Base-by-base conservation (phyloP, 2,888 invertebrate species). In the Thumatha senex region DNA sequence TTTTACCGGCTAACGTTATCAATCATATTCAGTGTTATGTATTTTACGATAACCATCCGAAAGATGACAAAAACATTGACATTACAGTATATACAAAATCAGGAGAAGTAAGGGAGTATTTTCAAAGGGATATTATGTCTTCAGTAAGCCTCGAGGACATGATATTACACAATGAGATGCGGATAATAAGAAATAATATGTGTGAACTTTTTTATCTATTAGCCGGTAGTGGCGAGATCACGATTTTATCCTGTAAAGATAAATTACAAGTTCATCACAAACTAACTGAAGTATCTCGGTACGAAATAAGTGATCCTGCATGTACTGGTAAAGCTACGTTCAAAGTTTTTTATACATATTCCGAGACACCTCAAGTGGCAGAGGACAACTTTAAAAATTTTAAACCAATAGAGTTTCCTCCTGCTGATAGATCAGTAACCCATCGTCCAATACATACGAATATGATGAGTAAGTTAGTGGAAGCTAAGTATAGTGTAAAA, bases 11-110 rank as follows among this genome's bases (percentile, higher is more conserved):
- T 10, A 72, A 80, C 12, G 46, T 83, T 34, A 3, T 80, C 9
- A 72, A 72, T 29, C 78, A 84, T 13, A 70, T 84, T 7, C 42
- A 62, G 31, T 82, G 86, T 70, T 90, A 81, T 56, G 76, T 74
- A 1, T 80, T 89, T 18, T 84, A 84, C 56, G 89, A 90, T 56
- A 59, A 82, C 35, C 86, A 90, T 58, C 89, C 90, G 7, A 67
- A 62, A 48, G 80, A 80, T 47, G 43, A 55, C 8, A 80, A 68
- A 44, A 53, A 51, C 10, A 67, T 86, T 50, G 90, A 91, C 64
- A 58, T 91, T 44, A 74, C 68, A 13, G 48, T 89, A 54, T 84
- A 83, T 54, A 86, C 87, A 1, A 62, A 60, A 48, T 58, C 58
- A 7, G 84, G 84, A 10, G 82, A 84, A 70, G 58, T 90, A 4